Percentiles rank a stretch among this genome's conserved stretches.
Evolutionary conservation across 2,113 vertebrate genomes (phyloP).

Genomic region (Notiomystis cincta): DNA sequence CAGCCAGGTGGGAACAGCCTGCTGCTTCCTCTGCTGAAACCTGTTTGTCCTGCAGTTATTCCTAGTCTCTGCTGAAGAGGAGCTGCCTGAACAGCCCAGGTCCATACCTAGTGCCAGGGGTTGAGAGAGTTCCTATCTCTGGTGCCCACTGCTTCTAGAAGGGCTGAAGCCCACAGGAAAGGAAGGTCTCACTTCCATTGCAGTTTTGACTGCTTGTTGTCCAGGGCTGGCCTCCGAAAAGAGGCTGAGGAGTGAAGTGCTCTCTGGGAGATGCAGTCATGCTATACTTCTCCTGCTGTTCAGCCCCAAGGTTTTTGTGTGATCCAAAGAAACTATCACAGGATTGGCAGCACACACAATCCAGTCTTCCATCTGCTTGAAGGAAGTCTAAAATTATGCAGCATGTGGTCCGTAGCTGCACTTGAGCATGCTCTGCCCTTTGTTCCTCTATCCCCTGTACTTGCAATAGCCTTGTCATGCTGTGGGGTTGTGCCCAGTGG

Average conservation of each 20-base stretch:
- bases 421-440: not conserved
- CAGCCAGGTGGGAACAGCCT: not conserved
- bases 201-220: not conserved
- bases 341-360: not conserved
- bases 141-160: not conserved
- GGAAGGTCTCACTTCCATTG: not conserved
- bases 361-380: not conserved
- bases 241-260: not conserved
- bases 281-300: not conserved
- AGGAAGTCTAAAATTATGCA: not conserved
- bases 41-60: not conserved
- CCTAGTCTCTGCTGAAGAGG: not conserved
- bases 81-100: not conserved
- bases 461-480: not conserved
- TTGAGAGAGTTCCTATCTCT: not conserved
- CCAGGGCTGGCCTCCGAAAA: not conserved
- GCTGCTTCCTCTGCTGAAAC: not conserved
- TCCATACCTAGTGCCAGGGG: not conserved
- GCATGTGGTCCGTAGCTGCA: not conserved
- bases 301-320: not conserved
- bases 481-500: rapidly evolving
- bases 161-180: not conserved
- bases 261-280: not conserved
- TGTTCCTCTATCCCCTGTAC: not conserved
- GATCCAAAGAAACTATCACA: not conserved